A percentile compares a stretch with the other conserved stretches of the same genome.
phyloP scores from a whole-genome alignment of 1,140 invertebrate genomes.

The Megathymus violae region DNA sequence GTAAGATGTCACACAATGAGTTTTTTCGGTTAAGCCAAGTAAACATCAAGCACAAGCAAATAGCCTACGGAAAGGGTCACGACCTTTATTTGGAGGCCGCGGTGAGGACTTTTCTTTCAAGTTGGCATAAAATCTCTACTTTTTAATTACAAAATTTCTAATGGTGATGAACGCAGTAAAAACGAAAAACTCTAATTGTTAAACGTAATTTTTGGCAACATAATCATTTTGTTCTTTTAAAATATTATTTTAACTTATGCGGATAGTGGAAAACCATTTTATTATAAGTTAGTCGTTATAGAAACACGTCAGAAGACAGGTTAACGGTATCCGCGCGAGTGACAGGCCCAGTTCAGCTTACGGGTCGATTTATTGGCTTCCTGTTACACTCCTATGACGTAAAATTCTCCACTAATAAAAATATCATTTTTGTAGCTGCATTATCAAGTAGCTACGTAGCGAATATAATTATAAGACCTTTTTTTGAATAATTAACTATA shows the following conservation, averaged over 20 bases:
- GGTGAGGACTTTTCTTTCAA: conserved; percentile 47
- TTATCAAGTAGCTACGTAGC: too few species aligned
- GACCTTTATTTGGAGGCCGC: conserved; percentile 68
- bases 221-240: background rate
- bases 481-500: too few species aligned
- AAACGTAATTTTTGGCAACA: too few species aligned
- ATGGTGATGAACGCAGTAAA: conserved; percentile 8
- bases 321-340: conserved; percentile 28
- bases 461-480: too few species aligned
- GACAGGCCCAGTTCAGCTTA: conserved; percentile 24
- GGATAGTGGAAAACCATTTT: conserved; percentile 19
- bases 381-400: conserved; percentile 5
- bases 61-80: conserved; percentile 70
- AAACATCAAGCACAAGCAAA: conserved; percentile 68
- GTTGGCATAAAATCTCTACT: conserved; percentile 35
- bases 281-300: conserved; percentile 24
- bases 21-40: conserved; percentile 70
- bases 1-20: conserved; percentile 73
- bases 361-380: conserved; percentile 34
- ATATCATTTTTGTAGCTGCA: background rate
- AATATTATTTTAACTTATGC: conserved; percentile 20
- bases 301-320: conserved; percentile 25
- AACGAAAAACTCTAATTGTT: background rate
- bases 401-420: conserved; percentile 11
- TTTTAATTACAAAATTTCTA: conserved; percentile 20